phyloP scores from a whole-genome alignment of 2,888 invertebrate genomes.

The Taphrorychus bicolor region DNA sequence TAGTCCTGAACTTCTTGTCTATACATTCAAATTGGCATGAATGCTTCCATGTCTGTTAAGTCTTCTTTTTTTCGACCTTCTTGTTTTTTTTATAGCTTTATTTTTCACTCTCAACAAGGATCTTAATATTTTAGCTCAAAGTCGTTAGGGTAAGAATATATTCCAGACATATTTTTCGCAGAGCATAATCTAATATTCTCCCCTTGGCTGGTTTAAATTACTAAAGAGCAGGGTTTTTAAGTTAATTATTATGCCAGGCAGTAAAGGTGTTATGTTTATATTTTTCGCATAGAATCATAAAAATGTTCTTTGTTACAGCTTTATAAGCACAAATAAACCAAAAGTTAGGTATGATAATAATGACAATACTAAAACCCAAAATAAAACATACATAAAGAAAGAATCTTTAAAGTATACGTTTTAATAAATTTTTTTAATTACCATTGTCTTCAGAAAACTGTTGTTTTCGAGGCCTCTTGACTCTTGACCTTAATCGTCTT shows the following conservation, averaged over 20 bases:
- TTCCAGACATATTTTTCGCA: constrained; percentile 13
- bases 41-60: too few species aligned
- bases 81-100: not conserved
- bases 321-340: not conserved
- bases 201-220: constrained; percentile 11
- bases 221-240: constrained; percentile 12
- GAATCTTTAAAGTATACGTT: too few species aligned
- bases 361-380: too few species aligned
- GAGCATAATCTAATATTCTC: constrained; percentile 6
- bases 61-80: too few species aligned
- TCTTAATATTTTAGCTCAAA: not conserved
- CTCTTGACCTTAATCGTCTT: not conserved
- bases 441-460: not conserved
- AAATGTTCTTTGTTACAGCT: not conserved
- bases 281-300: not conserved
- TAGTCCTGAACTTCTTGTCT: too few species aligned
- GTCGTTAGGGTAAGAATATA: not conserved
- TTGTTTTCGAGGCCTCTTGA: not conserved
- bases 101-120: not conserved
- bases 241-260: constrained; percentile 8
- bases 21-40: too few species aligned
- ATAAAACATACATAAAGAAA: too few species aligned
- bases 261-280: not conserved
- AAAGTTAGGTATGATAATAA: too few species aligned
- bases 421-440: too few species aligned